These are phyloP conservation scores for Chlamydotis undulata DNA, from an alignment of 2,113 vertebrate genomes.

Conservation along the genomic window DNA sequence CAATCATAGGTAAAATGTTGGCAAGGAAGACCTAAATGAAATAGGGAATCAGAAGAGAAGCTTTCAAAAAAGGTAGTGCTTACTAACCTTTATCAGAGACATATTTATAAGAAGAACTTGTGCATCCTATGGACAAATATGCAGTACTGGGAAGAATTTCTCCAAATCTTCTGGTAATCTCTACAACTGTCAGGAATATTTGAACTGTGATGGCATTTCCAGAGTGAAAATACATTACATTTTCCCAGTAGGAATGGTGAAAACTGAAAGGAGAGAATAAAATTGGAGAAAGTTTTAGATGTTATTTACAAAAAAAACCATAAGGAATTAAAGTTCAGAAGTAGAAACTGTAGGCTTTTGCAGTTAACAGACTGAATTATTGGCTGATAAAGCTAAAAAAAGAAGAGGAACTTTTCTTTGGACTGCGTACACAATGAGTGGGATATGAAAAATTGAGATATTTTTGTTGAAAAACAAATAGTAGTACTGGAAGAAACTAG, in stretches of 20 bases:
- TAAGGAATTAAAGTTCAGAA: not conserved
- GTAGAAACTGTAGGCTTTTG: not conserved
- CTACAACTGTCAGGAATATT: not conserved
- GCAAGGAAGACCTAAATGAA: not conserved
- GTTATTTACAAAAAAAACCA: not conserved
- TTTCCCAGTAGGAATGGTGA: not conserved
- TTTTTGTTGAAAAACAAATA: not conserved
- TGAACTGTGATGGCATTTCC: not conserved
- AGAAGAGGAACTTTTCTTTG: not conserved
- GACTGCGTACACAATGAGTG: not conserved
- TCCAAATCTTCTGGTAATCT: not conserved
- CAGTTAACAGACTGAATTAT: not conserved
- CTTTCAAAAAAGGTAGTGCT: not conserved
- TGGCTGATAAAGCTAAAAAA: not conserved
- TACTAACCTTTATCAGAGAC: not conserved
- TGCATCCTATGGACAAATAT: accelerated
- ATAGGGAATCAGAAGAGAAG: not conserved
- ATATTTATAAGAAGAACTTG: not conserved
- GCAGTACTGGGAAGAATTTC: not conserved
- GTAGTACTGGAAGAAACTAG: not conserved
- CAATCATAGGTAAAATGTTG: not conserved
- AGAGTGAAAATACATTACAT: accelerated
- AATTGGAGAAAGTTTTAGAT: not conserved
- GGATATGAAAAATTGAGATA: not conserved
- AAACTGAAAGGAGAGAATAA: not conserved